phyloP scores from a whole-genome alignment of 1,140 invertebrate genomes.

The Hermetia illucens region DNA sequence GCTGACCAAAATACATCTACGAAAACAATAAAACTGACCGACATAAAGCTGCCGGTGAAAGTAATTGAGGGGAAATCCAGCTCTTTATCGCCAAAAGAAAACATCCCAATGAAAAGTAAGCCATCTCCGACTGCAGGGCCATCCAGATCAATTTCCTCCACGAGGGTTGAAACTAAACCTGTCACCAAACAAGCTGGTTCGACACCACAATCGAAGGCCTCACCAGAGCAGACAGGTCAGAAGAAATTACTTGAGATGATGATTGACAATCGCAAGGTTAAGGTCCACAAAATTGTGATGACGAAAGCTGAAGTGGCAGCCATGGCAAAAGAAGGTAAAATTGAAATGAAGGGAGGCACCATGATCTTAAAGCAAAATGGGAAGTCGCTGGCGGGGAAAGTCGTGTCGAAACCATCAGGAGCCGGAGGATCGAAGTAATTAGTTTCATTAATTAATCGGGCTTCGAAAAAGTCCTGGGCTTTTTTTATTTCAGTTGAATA shows the following conservation, averaged over 20 bases:
- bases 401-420: background rate
- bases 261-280: conserved; percentile 39
- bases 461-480: too few species aligned
- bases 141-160: too few species aligned
- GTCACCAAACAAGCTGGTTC: too few species aligned
- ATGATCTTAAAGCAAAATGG: conserved; percentile 15
- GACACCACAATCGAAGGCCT: background rate
- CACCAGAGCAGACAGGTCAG: background rate
- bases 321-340: conserved; percentile 40
- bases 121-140: background rate
- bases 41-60: too few species aligned
- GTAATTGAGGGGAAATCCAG: background rate
- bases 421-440: too few species aligned
- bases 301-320: conserved; percentile 43
- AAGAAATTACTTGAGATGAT: too few species aligned
- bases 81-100: background rate
- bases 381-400: background rate
- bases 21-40: too few species aligned
- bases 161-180: too few species aligned
- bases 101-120: too few species aligned
- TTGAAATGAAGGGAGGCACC: conserved; percentile 35
- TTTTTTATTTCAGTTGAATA: too few species aligned
- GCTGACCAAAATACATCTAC: too few species aligned
- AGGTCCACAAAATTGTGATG: conserved; percentile 43
- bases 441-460: too few species aligned